Percentiles rank a stretch among this genome's conserved stretches.
Evolutionary conservation across 2,797 vertebrate species (phyloP).

Genomic region (Mus caroli): DNA sequence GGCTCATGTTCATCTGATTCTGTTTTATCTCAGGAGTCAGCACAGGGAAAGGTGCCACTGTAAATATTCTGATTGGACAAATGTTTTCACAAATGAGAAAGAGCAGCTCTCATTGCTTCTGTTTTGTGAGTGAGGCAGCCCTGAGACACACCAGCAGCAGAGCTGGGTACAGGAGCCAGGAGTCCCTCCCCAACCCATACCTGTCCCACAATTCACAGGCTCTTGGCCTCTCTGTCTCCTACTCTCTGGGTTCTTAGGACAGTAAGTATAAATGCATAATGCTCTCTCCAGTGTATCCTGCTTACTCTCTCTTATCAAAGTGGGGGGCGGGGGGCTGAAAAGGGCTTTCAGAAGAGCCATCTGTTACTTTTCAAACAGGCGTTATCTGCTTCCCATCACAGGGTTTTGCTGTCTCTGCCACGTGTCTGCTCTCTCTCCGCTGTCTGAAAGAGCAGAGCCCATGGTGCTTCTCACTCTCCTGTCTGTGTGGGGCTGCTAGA

Average conservation of each 20-base stretch:
- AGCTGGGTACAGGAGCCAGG: neutral
- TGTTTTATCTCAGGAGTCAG: neutral
- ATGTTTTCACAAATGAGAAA: neutral
- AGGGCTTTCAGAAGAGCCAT: constrained; percentile 81
- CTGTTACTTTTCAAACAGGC: constrained; percentile 84
- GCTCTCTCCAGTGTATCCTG: constrained; percentile 64
- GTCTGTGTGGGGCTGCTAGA: constrained; percentile 68
- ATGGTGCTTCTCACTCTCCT: constrained; percentile 18
- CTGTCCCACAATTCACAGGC: no score
- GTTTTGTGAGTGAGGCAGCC: neutral
- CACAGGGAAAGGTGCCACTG: neutral
- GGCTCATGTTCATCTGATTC: neutral
- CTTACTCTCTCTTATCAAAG: constrained; percentile 73
- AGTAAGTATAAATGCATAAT: constrained; percentile 72
- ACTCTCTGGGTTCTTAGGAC: constrained; percentile 61
- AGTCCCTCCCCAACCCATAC: rapidly evolving
- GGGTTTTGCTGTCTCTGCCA: constrained; percentile 73
- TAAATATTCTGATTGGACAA: constrained; percentile 19
- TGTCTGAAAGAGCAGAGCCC: constrained; percentile 33
- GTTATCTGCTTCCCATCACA: constrained; percentile 82
- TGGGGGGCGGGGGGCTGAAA: constrained; percentile 62
- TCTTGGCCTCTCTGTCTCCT: constrained; percentile 46
- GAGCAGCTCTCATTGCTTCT: neutral
- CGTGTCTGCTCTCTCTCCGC: constrained; percentile 67
- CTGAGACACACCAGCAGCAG: rapidly evolving